phyloP scores from a whole-genome alignment of 2,113 vertebrate species.

The Actinemys pallida region DNA sequence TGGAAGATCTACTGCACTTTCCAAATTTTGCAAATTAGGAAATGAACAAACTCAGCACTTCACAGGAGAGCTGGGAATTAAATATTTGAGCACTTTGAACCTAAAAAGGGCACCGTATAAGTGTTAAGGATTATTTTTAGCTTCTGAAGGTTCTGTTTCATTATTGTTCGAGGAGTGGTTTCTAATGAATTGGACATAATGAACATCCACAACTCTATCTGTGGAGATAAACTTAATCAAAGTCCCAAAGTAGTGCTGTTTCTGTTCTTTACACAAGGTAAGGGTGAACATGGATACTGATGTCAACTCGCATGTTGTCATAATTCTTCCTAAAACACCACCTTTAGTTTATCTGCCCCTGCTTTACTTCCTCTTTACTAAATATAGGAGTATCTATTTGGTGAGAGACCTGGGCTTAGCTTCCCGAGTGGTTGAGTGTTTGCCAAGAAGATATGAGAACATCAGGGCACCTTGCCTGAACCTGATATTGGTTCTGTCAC shows the following conservation, averaged over 20 bases:
- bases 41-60: not conserved
- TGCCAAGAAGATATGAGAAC: not conserved
- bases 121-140: not conserved
- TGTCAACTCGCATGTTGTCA: not conserved
- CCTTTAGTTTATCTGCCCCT: too few relatives aligned
- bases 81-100: not conserved
- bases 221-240: not conserved
- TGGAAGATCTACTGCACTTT: not conserved
- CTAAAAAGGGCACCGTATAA: not conserved
- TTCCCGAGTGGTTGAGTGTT: not conserved
- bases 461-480: not conserved
- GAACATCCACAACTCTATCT: not conserved
- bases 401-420: not conserved
- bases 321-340: not conserved
- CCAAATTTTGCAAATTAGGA: not conserved
- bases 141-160: too few relatives aligned
- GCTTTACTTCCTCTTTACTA: not conserved
- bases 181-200: not conserved
- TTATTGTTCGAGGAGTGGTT: not conserved
- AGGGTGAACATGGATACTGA: not conserved
- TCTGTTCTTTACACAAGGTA: not conserved
- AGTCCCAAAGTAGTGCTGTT: not conserved
- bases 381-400: not conserved
- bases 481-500: not conserved
- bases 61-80: not conserved